Evolutionary conservation across 2,797 vertebrate genomes (phyloP).

Genomic region (Botia almorhae): DNA sequence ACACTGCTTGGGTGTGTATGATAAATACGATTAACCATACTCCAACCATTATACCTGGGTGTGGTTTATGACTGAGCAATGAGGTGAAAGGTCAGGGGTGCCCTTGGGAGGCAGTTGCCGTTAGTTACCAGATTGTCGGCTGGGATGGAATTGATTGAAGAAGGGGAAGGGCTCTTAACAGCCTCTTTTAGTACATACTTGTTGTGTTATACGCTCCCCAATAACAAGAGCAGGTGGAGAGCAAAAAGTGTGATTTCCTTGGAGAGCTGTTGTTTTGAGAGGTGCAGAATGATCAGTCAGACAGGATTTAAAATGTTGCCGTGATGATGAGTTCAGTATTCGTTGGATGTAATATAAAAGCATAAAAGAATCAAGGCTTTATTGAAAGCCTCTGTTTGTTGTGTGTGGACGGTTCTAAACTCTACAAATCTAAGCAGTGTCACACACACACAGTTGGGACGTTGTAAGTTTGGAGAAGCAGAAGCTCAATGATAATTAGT

Average conservation of each 20-base stretch:
- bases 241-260: conserved; percentile 36
- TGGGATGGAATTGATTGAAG: conserved; percentile 62
- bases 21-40: conserved; percentile 26
- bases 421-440: background rate
- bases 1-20: background rate
- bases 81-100: conserved; percentile 70
- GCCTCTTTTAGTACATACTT: conserved; percentile 10
- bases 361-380: background rate
- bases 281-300: conserved; percentile 18
- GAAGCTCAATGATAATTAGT: conserved; percentile 66
- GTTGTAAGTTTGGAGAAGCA: conserved; percentile 10
- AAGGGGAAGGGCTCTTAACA: conserved; percentile 24
- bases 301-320: conserved; percentile 18
- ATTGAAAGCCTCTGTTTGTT: conserved; percentile 30
- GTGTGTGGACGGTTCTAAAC: conserved; percentile 27
- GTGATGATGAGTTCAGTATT: conserved; percentile 34
- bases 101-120: conserved; percentile 73
- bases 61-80: conserved; percentile 63
- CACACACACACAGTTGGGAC: background rate
- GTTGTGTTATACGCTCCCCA: background rate
- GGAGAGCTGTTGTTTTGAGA: conserved; percentile 36
- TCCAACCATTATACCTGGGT: conserved; percentile 22
- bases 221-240: conserved; percentile 48
- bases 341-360: background rate
- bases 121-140: conserved; percentile 69